Base-by-base conservation (phyloP, 2,797 vertebrate species). In the Myotis myotis region DNA sequence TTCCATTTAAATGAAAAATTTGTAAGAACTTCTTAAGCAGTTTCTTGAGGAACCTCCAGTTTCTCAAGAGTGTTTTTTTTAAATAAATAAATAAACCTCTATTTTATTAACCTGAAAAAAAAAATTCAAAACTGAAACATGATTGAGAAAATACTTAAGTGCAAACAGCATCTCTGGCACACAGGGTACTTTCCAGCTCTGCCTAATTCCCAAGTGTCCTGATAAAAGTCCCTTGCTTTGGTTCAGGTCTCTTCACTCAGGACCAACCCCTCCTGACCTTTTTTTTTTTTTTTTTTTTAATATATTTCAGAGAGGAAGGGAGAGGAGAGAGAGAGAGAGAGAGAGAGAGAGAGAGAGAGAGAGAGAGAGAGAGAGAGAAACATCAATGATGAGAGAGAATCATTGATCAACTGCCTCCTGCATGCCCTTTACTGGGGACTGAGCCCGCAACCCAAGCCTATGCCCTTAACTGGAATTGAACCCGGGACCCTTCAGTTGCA, bases 81-180 rank as follows among this genome's bases (percentile, higher is more conserved):
- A 38, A 38, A n/a, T 8, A 44, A 44, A 44, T 11, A 86, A 70
- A 33, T 20, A 89, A 82, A 79, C 70, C 30, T 82, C 36, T 71
- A 33, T 81, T 87, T 57, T 66, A 62, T 92, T 96, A 92, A 87
- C 20, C 66, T 68, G 17, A 94, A 84, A 89, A 93, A 89, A 93
- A 71, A 89, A 79, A 71, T 66, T 38, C 75, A 72, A 96, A 93
- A 91, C 62, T 79, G 83, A 93, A 94, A 97, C 66, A 41, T 23
- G 33, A 28, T 57, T 95, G 71, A 95, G 72, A 96, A 91, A 95
- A 78, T 23, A 82, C 15, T 92, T 92, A 33, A 89, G 41, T 86
- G 87, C 75, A 88, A 44, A 81, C 72, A 89, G 60, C 76, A n/a
- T 49, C 72, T 86, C 70, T 82, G 74, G 89, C 91, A 81, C 36